Base-by-base conservation (phyloP, 2,888 invertebrate genomes). In the Tenthredo notha region DNA sequence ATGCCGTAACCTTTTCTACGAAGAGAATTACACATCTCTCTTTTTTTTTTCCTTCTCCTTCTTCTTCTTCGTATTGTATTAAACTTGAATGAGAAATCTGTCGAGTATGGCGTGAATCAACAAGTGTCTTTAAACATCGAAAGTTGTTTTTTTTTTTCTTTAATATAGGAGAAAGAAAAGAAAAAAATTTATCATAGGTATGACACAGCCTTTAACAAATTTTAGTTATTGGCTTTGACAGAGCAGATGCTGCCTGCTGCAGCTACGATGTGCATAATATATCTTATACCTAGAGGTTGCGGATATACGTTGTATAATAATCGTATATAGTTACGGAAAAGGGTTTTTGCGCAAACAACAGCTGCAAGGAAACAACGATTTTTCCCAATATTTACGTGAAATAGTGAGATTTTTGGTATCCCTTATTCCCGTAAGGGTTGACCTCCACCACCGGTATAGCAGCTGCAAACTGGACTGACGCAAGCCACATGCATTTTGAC, bases 331-430 rank as follows among this genome's bases (percentile, higher is more conserved):
- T 47, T 33, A 18, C 54, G 54, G 54, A 50, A 61, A 83, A 33
- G 67, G 83, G 83, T 67, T 83, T 83, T 83, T 83, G 83, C 83
- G 83, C 67, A 83, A 83, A 83, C 83, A 83, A 61, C 83, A 83
- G 83, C 83, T 83, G 83, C 37, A 25, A 21, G 40, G 40, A 25
- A 29, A 61, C 61, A 37, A 43, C 40, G 58, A 18, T 61, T 70
- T 65, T 82, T 47, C n/a, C n/a, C 67, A 47, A 58, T 83, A 67
- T 83, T 83, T 83, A 12, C 83, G 70, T 83, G 50, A 70, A 83
- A 83, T 54, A 50, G 21, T 0, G 15, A 54, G 50, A 77, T 33
- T 77, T 54, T 54, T 25, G 25, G 25, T 15, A 37, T 54, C 77
- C 29, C 33, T 47, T 18, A 18, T 50, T 80, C n/a, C n/a, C 80